A percentile compares a stretch with the other conserved stretches of the same genome.
These are phyloP conservation scores for Neoseiulus cucumeris DNA, from an alignment of 1,140 invertebrate species.

Conservation along the genomic window DNA sequence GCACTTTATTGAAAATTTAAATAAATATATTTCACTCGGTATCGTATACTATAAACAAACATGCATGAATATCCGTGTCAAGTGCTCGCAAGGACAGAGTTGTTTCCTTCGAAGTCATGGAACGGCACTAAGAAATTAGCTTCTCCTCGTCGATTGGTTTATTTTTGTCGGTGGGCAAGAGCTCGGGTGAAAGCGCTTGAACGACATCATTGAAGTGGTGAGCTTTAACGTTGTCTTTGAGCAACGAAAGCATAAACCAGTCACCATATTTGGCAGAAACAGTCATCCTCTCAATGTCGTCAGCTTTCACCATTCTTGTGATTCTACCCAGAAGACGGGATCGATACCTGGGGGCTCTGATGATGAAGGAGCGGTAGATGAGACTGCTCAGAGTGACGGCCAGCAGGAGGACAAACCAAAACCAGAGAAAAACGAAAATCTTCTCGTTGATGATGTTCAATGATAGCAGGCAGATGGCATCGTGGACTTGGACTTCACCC, in stretches of 20 bases:
- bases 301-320: background rate
- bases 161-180: no score
- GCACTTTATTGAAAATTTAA: no score
- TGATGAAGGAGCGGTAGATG: constrained; percentile 48
- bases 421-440: constrained; percentile 76
- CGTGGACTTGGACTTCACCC: constrained; percentile 55
- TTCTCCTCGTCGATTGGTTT: no score
- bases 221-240: constrained; percentile 14
- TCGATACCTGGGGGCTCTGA: constrained; percentile 22
- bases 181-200: background rate
- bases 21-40: no score
- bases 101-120: no score
- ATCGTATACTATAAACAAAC: no score
- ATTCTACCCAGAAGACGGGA: background rate
- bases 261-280: constrained; percentile 12
- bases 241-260: constrained; percentile 14
- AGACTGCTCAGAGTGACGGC: constrained; percentile 46
- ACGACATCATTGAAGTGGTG: constrained; percentile 15
- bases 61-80: no score
- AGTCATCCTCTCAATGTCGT: background rate
- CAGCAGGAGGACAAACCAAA: constrained; percentile 21
- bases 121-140: no score
- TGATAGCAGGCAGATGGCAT: constrained; percentile 62
- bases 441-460: constrained; percentile 82
- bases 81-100: no score